Percentiles rank a stretch among this genome's conserved stretches.
Conservation (phyloP, 2,888 invertebrate species). For the Leistus spinibarbis region DNA sequence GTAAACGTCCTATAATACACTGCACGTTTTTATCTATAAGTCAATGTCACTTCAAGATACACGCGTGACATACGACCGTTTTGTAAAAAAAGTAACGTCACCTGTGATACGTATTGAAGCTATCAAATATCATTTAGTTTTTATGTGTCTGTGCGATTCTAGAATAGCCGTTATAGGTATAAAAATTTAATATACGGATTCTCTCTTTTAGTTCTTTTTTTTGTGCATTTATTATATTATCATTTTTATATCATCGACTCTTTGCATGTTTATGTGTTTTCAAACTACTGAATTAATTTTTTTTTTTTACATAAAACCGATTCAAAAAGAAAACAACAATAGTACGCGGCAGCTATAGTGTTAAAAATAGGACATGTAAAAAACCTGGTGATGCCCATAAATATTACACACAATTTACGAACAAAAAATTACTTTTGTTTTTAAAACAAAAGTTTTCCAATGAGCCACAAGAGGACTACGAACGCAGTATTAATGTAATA, state of each 20-base stretch:
- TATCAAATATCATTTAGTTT: slow-evolving; percentile 5
- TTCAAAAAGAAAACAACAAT: too few species aligned
- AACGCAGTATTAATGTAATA: too few species aligned
- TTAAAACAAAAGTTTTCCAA: too few species aligned
- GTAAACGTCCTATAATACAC: neutral
- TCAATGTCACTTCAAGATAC: neutral
- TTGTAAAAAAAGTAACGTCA: neutral
- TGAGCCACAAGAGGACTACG: too few species aligned
- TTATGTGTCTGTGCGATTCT: neutral
- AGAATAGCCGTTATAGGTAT: neutral
- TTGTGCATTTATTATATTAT: neutral
- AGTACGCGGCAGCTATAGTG: too few species aligned
- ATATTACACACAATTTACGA: too few species aligned
- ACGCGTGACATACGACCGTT: neutral
- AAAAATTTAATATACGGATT: neutral
- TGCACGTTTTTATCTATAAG: neutral
- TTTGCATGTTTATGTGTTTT: neutral
- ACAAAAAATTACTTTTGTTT: too few species aligned
- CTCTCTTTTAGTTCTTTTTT: neutral
- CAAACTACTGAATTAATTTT: too few species aligned
- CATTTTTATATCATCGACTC: neutral
- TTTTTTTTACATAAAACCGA: too few species aligned
- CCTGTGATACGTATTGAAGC: neutral
- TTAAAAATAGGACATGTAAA: too few species aligned
- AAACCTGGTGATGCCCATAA: too few species aligned